A percentile compares a stretch with the other conserved stretches of the same genome.
phyloP scores from a whole-genome alignment of 2,797 vertebrate genomes.

The Crocodylus rhombifer region DNA sequence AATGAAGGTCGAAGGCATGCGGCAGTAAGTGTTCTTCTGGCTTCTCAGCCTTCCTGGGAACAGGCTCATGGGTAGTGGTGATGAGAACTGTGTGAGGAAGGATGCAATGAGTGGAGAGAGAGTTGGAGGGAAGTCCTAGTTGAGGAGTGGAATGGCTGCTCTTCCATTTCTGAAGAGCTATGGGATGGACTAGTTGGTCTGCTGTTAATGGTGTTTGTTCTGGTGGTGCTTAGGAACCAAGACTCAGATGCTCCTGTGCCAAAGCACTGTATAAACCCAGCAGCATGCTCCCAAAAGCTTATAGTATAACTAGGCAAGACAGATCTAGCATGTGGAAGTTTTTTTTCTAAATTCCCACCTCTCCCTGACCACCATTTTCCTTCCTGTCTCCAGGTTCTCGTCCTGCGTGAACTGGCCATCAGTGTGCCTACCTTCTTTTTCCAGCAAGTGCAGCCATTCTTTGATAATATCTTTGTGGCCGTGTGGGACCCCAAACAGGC shows the following conservation, averaged over 20 bases:
- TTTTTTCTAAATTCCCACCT: not conserved
- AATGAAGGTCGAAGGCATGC: conserved; percentile 97
- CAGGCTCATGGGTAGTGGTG: accelerated
- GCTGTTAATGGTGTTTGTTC: not conserved
- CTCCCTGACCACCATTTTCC: not conserved
- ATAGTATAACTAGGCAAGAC: not conserved
- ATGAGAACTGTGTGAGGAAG: not conserved
- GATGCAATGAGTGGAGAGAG: not conserved
- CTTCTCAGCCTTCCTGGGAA: not conserved
- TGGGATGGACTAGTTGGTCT: not conserved
- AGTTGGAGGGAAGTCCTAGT: not conserved
- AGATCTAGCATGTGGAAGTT: accelerated
- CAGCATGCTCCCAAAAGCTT: not conserved
- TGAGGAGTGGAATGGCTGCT: not conserved
- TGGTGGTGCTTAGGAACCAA: not conserved
- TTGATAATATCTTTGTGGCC: conserved; percentile 97
- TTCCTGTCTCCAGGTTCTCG: conserved; percentile 87
- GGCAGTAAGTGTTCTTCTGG: conserved; percentile 84
- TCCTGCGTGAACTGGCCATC: conserved; percentile 95
- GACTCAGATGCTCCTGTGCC: not conserved
- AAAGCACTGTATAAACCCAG: not conserved
- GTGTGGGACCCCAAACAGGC: conserved; percentile 99
- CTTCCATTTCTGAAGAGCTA: not conserved
- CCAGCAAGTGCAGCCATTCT: conserved; percentile 98
- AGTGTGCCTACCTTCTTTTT: conserved; percentile 99